These are phyloP conservation scores for Tuta absoluta DNA, from an alignment of 2,888 invertebrate genomes.

Conservation along the genomic window DNA sequence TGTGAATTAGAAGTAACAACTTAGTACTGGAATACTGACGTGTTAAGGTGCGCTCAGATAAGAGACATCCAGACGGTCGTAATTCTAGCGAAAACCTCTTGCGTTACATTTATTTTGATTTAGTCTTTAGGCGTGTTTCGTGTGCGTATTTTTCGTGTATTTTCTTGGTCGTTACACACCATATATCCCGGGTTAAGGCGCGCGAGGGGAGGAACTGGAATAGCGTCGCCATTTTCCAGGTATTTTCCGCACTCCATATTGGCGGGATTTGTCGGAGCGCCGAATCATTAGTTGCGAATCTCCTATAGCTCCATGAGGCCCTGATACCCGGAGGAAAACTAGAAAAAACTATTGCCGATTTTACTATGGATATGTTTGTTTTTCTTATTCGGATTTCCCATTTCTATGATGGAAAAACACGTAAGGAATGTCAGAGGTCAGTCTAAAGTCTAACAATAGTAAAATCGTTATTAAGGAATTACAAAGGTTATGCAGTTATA, in stretches of 20 bases:
- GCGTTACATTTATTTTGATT: conserved; percentile 17
- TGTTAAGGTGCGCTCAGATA: conserved; percentile 31
- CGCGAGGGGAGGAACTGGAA: conserved; percentile 42
- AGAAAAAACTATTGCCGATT: conserved; percentile 65
- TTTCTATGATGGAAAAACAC: background rate
- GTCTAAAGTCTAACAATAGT: background rate
- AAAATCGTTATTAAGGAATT: background rate
- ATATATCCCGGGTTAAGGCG: conserved; percentile 44
- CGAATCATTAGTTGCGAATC: conserved; percentile 73
- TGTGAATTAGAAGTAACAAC: conserved; percentile 75
- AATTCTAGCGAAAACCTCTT: conserved; percentile 10
- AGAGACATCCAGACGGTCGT: background rate
- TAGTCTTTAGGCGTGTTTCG: conserved; percentile 11
- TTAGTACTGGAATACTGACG: conserved; percentile 59
- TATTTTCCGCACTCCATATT: conserved; percentile 76
- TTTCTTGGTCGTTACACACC: conserved; percentile 47
- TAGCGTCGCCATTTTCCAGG: conserved; percentile 74
- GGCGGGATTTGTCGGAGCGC: conserved; percentile 71
- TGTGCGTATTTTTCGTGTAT: conserved; percentile 26
- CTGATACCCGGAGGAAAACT: conserved; percentile 55
- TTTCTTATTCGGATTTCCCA: conserved; percentile 42
- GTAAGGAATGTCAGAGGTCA: background rate
- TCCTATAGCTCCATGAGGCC: conserved; percentile 60
- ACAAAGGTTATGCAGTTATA: background rate
- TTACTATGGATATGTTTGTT: conserved; percentile 63